These are phyloP conservation scores for Sebastes oblongus DNA, from an alignment of 2,797 vertebrate species.

Conservation along the genomic window DNA sequence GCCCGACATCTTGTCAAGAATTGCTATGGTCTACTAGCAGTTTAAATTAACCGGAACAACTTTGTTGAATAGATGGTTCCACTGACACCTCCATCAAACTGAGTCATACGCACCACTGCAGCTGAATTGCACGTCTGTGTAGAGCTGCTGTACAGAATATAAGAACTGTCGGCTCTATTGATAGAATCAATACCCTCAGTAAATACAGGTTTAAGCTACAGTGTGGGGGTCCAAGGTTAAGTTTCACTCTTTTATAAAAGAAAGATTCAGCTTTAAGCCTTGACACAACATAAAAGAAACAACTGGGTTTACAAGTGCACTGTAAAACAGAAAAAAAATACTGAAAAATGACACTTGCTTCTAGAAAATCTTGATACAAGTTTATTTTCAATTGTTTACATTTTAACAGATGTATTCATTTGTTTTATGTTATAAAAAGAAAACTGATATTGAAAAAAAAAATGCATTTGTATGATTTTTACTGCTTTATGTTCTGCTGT, in stretches of 20 bases:
- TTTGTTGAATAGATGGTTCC: neutral
- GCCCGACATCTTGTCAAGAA: neutral
- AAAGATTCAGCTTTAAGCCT: neutral
- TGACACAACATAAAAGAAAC: neutral
- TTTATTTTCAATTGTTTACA: neutral
- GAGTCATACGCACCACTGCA: neutral
- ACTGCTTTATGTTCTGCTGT: too few relatives aligned
- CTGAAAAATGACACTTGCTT: neutral
- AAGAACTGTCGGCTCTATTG: neutral
- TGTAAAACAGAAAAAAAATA: neutral
- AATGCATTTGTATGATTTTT: too few relatives aligned
- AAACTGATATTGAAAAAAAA: too few relatives aligned
- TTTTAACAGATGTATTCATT: neutral
- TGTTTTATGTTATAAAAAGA: neutral
- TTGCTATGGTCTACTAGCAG: neutral
- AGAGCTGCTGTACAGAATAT: neutral
- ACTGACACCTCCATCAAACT: neutral
- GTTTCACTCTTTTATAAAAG: neutral
- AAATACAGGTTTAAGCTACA: neutral
- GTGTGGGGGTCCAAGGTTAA: neutral
- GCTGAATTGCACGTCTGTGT: neutral
- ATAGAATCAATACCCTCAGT: neutral
- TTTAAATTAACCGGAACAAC: constrained; percentile 11
- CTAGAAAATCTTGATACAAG: neutral
- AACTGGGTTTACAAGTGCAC: neutral